Percentiles rank a stretch among this genome's conserved stretches.
Evolutionary conservation across 2,797 vertebrate genomes (phyloP).

Genomic region (Botia almorhae): DNA sequence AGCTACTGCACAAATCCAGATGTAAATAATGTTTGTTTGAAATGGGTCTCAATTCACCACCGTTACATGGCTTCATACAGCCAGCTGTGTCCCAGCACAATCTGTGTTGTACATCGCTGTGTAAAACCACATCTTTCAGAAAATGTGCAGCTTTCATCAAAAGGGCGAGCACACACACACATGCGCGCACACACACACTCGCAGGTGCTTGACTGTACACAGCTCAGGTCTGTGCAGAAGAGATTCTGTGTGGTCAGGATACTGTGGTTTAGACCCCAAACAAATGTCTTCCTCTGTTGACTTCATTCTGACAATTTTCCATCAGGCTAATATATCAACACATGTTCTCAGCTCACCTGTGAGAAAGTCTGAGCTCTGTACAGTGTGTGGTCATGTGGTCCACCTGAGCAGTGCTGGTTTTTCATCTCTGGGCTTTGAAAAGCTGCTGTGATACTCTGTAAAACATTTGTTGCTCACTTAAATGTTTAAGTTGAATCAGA

Average conservation of each 20-base stretch:
- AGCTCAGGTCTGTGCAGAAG: conserved; percentile 48
- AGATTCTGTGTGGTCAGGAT: conserved; percentile 73
- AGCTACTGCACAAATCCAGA: neutral
- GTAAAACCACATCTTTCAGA: conserved; percentile 44
- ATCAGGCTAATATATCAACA: conserved; percentile 26
- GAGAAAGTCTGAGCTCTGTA: neutral
- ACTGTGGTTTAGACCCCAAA: conserved; percentile 75
- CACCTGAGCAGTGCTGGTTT: neutral
- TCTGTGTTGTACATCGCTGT: neutral
- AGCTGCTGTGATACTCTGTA: too few relatives aligned
- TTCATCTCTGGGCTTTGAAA: neutral
- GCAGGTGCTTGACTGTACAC: conserved; percentile 37
- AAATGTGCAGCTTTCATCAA: conserved; percentile 26
- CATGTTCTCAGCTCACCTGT: conserved; percentile 35
- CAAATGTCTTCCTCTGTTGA: conserved; percentile 75
- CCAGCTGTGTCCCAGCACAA: neutral
- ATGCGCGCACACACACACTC: too few relatives aligned
- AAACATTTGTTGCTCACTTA: too few relatives aligned
- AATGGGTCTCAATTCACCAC: neutral
- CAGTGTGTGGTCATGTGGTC: neutral
- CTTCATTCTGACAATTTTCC: conserved; percentile 52
- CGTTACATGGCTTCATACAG: neutral
- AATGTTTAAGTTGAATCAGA: too few relatives aligned
- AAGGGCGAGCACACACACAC: neutral
- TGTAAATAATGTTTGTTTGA: conserved; percentile 22